A percentile compares a stretch with the other conserved stretches of the same genome.
Evolutionary conservation across 2,888 invertebrate species (phyloP).

Genomic region (Pseudococcus viburni): DNA sequence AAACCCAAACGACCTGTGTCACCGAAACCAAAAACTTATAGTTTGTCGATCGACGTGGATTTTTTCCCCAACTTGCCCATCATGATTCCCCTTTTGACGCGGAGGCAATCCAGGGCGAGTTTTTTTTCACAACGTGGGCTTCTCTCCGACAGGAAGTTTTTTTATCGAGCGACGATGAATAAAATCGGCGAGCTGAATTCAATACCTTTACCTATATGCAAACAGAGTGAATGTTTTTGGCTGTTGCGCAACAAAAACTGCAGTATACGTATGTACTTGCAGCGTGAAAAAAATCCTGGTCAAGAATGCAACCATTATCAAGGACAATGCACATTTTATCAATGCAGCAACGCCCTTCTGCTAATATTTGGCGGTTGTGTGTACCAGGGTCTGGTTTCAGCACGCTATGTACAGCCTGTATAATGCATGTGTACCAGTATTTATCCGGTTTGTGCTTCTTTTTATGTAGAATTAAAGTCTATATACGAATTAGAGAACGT

Average conservation of each 20-base stretch:
- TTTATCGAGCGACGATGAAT: background rate
- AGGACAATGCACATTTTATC: slow-evolving; percentile 43
- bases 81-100: background rate
- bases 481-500: background rate
- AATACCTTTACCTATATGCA: background rate
- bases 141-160: slow-evolving; percentile 38
- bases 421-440: background rate
- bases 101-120: background rate
- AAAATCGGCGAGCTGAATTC: background rate
- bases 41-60: background rate
- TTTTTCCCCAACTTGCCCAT: background rate
- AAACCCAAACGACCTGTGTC: background rate
- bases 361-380: slow-evolving; percentile 35
- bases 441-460: background rate
- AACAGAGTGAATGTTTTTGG: slow-evolving; percentile 29
- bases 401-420: background rate
- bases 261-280: background rate
- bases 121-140: slow-evolving; percentile 13
- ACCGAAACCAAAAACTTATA: background rate
- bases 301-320: slow-evolving; percentile 57
- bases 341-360: slow-evolving; percentile 42
- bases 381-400: background rate
- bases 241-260: background rate
- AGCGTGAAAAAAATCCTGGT: background rate
- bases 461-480: background rate